Evolutionary conservation across 2,797 vertebrate species (phyloP).

Genomic region (Telmatherina bonti): DNA sequence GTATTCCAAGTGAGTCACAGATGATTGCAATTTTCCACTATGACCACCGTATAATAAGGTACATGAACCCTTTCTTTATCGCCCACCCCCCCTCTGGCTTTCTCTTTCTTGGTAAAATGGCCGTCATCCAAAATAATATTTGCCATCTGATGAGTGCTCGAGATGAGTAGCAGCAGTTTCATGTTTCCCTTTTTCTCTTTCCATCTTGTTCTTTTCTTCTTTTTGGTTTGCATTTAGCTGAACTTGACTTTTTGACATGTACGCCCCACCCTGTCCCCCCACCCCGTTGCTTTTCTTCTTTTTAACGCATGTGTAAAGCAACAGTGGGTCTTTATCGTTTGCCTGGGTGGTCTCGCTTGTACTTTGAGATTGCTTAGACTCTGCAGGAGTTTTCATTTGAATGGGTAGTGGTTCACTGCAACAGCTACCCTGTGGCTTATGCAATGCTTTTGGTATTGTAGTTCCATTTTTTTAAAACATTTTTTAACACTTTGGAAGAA

Average conservation of each 20-base stretch:
- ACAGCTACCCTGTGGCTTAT: constrained; percentile 42
- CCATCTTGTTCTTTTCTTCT: constrained; percentile 27
- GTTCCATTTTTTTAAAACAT: constrained; percentile 27
- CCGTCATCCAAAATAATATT: constrained; percentile 80
- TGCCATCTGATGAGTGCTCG: constrained; percentile 80
- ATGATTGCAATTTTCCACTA: constrained; percentile 84
- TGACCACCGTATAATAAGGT: constrained; percentile 80
- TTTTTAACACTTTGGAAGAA: constrained; percentile 26
- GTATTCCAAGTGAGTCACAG: constrained; percentile 76
- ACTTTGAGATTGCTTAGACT: constrained; percentile 47
- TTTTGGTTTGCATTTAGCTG: constrained; percentile 45
- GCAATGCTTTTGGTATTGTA: constrained; percentile 23
- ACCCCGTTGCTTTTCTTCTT: constrained; percentile 51
- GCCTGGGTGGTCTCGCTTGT: constrained; percentile 79
- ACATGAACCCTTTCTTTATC: constrained; percentile 67
- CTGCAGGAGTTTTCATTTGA: constrained; percentile 64
- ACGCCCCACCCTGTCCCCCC: constrained; percentile 41
- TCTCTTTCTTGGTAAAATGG: constrained; percentile 65
- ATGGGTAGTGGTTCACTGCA: constrained; percentile 59
- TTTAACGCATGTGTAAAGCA: constrained; percentile 69
- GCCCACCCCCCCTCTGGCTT: constrained; percentile 37
- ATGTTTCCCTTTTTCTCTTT: constrained; percentile 47
- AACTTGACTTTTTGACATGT: constrained; percentile 74
- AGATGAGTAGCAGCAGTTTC: constrained; percentile 75
- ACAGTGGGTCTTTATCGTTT: constrained; percentile 58